Evolutionary conservation across 2,113 vertebrate species (phyloP), one percentile per base, ranked within the genome.

Genomic region (Macrotus californicus): DNA sequence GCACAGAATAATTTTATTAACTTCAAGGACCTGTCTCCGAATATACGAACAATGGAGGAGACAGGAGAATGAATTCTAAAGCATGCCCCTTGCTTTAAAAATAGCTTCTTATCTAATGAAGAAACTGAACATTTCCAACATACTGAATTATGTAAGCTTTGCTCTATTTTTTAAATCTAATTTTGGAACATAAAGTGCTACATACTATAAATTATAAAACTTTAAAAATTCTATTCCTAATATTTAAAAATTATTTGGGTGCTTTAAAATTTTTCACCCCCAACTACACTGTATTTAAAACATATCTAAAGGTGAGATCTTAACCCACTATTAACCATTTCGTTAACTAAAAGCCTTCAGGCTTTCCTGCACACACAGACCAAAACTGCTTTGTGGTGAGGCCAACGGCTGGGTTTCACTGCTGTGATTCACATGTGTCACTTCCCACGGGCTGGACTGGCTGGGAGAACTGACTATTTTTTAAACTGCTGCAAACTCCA

Each of bases 321-420:
- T 87, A 75, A 77, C 84, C 86, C 89, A 88, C 70, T 79, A 83
- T 70, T 94, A 96, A 91, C 69, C 69, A 97, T 97, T 98, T 98
- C 85, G 70, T 89, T 98, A 96, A 98, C 89, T 95, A 97, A 94
- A 97, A 97, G 92, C 95, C 95, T 98, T 97, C 96, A 96, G 95
- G 88, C 97, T 96, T 98, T 98, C 98, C 97, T 98, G 98, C 97
- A 98, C 91, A 98, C 97, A 98, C 97, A 98, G 98, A 98, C 98
- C 98, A 98, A 98, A 98, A 98, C 98, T 97, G 87, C 96, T 97
- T 97, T 98, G 98, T 98, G 98, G 98, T 98, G 88, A 98, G 85
- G 93, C 90, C 97, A 98, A 98, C 97, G 97, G 98, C 97, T 98
- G 97, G 93, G 97, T 80, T 91, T 96, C 97, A 91, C 97, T 97